phyloP scores from a whole-genome alignment of 2,888 invertebrate genomes.

The Pyralis farinalis region DNA sequence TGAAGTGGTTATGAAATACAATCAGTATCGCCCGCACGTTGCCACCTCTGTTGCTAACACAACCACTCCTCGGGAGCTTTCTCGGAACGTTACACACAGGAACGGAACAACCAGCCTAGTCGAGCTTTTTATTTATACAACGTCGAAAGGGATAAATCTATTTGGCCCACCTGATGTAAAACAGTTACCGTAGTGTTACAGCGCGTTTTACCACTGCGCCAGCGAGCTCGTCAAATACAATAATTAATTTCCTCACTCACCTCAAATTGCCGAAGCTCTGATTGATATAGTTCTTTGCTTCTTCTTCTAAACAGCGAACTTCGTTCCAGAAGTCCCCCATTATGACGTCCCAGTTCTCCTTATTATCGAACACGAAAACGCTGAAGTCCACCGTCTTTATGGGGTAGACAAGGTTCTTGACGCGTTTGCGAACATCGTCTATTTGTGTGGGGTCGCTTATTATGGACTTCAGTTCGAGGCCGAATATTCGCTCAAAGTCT shows the following conservation, averaged over 20 bases:
- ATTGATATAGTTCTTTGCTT: conserved; percentile 92
- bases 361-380: conserved; percentile 88
- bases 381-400: conserved; percentile 91
- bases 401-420: conserved; percentile 88
- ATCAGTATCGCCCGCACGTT: no score
- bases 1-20: no score
- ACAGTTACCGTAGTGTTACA: no score
- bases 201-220: no score
- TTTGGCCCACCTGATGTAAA: no score
- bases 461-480: conserved; percentile 91
- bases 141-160: no score
- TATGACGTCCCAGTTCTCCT: conserved; percentile 93
- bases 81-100: no score
- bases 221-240: no score
- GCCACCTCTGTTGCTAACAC: no score
- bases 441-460: conserved; percentile 93
- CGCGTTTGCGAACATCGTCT: conserved; percentile 90
- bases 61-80: no score
- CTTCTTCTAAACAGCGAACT: conserved; percentile 87
- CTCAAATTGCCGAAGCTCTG: conserved; percentile 90
- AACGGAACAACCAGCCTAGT: no score
- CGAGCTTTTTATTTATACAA: no score
- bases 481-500: conserved; percentile 95
- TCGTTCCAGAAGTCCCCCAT: conserved; percentile 89
- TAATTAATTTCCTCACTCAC: conserved; percentile 48